Percentiles rank a stretch among this genome's conserved stretches.
Evolutionary conservation across 2,113 vertebrate genomes (phyloP).

Genomic region (Otus sunia): DNA sequence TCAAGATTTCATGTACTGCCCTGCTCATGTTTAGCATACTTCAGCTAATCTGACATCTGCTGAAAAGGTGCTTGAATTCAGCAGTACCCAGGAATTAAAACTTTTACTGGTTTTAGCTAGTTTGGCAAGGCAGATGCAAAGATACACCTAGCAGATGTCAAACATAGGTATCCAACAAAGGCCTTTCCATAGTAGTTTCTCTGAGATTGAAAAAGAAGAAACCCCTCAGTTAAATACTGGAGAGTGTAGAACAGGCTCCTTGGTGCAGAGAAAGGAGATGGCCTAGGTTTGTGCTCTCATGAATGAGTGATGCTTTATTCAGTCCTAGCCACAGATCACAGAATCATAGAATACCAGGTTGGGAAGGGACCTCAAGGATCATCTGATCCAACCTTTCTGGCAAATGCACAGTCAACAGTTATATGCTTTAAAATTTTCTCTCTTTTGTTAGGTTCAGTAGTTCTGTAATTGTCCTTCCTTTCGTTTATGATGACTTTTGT

Average conservation of each 20-base stretch:
- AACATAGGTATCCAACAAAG: neutral
- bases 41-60: neutral
- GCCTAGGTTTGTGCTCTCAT: neutral
- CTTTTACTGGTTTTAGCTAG: neutral
- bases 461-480: neutral
- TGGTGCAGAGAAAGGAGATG: neutral
- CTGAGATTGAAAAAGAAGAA: neutral
- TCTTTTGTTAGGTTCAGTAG: neutral
- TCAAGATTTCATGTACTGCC: neutral
- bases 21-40: neutral
- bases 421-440: neutral
- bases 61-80: neutral
- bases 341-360: no score
- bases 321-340: no score
- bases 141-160: neutral
- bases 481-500: neutral
- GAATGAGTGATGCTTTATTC: neutral
- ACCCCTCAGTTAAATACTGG: neutral
- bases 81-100: neutral
- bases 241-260: rapidly evolving
- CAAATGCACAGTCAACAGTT: no score
- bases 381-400: no score
- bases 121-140: neutral
- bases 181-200: neutral
- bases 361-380: no score